phyloP scores from a whole-genome alignment of 1,140 invertebrate genomes.

The Venustaconcha ellipsiformis region DNA sequence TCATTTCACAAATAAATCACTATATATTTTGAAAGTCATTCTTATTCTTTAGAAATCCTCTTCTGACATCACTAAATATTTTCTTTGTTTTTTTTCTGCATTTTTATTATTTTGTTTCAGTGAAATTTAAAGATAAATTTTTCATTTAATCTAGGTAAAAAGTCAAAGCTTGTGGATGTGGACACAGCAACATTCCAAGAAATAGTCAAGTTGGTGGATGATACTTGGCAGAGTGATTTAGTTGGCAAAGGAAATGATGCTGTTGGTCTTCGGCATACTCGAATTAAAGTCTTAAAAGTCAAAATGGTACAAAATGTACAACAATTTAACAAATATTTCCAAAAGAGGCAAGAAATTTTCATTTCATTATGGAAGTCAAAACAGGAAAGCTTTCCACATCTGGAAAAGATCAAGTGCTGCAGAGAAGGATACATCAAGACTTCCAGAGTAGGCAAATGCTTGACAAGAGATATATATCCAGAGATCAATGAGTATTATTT shows the following conservation, averaged over 20 bases:
- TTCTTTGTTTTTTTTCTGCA: too few relatives aligned
- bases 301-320: slow-evolving; percentile 19
- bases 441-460: too few relatives aligned
- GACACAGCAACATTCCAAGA: too few relatives aligned
- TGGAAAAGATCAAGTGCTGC: slow-evolving; percentile 4
- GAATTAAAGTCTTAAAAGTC: slow-evolving; percentile 7
- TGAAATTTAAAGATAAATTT: too few relatives aligned
- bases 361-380: background rate
- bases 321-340: slow-evolving; percentile 6
- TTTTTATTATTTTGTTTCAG: too few relatives aligned
- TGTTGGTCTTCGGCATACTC: background rate
- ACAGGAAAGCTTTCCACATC: background rate
- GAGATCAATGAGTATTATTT: slow-evolving; percentile 22
- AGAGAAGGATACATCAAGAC: too few relatives aligned
- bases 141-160: too few relatives aligned
- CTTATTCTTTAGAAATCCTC: too few relatives aligned
- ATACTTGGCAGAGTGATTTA: background rate
- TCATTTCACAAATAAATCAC: too few relatives aligned
- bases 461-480: slow-evolving; percentile 3
- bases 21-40: too few relatives aligned
- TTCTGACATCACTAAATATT: too few relatives aligned
- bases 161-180: too few relatives aligned
- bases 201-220: background rate
- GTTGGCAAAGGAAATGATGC: slow-evolving; percentile 20
- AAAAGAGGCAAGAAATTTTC: slow-evolving; percentile 6